Evolutionary conservation across 2,113 vertebrate species (phyloP), one percentile per base, ranked within the genome.

Genomic region (Phalacrocorax brasilianus): DNA sequence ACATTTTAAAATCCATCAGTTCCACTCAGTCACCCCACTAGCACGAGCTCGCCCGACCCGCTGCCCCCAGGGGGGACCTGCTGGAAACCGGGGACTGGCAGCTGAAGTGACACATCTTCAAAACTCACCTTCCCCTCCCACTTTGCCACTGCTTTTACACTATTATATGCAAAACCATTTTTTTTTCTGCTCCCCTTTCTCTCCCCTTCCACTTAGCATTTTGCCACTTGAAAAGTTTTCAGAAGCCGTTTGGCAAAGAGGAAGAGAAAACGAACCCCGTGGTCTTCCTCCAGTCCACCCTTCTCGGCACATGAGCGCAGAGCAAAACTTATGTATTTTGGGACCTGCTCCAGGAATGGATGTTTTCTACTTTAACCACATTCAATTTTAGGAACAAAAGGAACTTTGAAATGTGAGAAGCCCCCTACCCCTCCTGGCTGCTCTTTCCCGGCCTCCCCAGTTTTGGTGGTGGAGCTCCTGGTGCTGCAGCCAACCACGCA

Each of bases 31-130:
- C 23, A 22, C 14, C 8, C 22, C 44, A 16, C 27, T 12, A 44
- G 6, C 40, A 30, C 1, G 5, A 87, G 40, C 40, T 14, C 55
- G 38, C 58, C 45, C 1, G 0, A 9, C 23, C 24, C 0, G 0
- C 30, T 65, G 55, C 8, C 58, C 72, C 47, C 3, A 1, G 5
- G 35, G 15, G 44, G n/a, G 28, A 61, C n/a, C 59, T 56, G 40
- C 33, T 73, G 73, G 61, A 52, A 89, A 49, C 9, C 56, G 61
- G 38, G n/a, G 35, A 11, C 45, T 33, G 35, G 71, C 52, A 77
- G 58, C 45, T 26, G 32, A 50, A 45, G 30, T 11, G 49, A 77
- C 75, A 47, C 35, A 35, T 38, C 55, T 66, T 77, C 44, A 63
- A 40, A 82, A 42, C 35, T 44, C 33, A 33, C 24, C 15, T 44